Base-by-base conservation (phyloP, 2,888 invertebrate species). In the Xestoiulus laeticollis region DNA sequence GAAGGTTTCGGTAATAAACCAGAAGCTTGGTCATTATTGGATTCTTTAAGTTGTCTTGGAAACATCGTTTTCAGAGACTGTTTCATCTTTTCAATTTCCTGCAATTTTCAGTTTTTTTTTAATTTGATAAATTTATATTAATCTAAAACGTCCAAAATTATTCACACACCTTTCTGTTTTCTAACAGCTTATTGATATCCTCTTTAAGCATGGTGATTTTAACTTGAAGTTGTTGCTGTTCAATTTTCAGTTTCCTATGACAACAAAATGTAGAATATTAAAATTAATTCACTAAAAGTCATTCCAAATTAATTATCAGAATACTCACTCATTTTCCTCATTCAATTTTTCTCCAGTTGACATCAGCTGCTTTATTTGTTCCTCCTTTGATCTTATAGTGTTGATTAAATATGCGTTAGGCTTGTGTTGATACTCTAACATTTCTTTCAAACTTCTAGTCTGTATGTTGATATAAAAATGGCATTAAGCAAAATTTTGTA, bases 351-450 rank as follows among this genome's bases (percentile, higher is more conserved):
- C 30, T 22, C 88, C 82, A 30, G 32, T 5, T 84, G 38, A 48
- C 44, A 85, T 87, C n/a, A 44, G 44, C n/a, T 87, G n/a, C 43
- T 87, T 48, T 10, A 89, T 85, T 44, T 85, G 48, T 8, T 88
- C 48, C 53, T 89, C 88, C 44, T 83, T 48, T 33, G 30, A 32
- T 43, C 44, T n/a, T 16, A 89, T 85, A n/a, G 26, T 43, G 4
- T 87, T 85, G 5, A 89, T 87, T 14, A 89, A 26, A 85, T 89
- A 87, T 14, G 14, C 33, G 85, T 89, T 44, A 3, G 89, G 89
- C 59, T 88, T 68, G 4, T 88, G 43, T 1, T 30, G n/a, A n/a
- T 89, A 48, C n/a, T 87, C 48, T 22, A 89, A 78, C n/a, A 89
- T 19, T n/a, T 87, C 44, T 26, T 89, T 89, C 12, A 43, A 83